phyloP scores from a whole-genome alignment of 2,888 invertebrate species.

The Netelia fuscicornis region DNA sequence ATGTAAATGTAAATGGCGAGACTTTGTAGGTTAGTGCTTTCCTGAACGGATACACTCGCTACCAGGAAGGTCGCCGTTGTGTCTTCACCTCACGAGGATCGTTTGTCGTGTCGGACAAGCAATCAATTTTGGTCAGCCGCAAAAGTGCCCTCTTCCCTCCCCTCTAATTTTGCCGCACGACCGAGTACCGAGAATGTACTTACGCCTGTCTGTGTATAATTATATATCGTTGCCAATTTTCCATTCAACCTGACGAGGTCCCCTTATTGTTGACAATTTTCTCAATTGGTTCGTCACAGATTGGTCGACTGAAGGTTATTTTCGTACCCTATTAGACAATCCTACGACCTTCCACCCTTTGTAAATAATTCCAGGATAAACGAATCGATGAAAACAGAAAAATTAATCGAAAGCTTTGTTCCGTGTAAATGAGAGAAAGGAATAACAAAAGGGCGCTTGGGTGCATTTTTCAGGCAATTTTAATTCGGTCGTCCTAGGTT shows the following conservation, averaged over 20 bases:
- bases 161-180: not conserved
- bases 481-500: constrained; percentile 28
- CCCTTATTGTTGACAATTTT: constrained; percentile 24
- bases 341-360: not conserved
- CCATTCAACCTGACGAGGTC: constrained; percentile 17
- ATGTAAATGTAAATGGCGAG: constrained; percentile 19
- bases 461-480: constrained; percentile 10
- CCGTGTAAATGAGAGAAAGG: not conserved
- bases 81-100: constrained; percentile 68
- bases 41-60: constrained; percentile 31
- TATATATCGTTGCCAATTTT: constrained; percentile 19
- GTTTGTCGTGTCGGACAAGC: constrained; percentile 69
- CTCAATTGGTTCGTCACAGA: constrained; percentile 25
- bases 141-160: constrained; percentile 6
- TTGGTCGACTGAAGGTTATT: not conserved
- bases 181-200: not conserved
- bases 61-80: constrained; percentile 64
- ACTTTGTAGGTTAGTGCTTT: constrained; percentile 24
- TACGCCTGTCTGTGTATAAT: not conserved
- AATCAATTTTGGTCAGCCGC: constrained; percentile 69
- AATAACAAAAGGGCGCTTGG: not conserved
- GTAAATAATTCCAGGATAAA: not conserved
- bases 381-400: not conserved
- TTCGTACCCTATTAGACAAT: not conserved
- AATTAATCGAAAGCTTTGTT: not conserved